Evolutionary conservation across 2,888 invertebrate species (phyloP).

Genomic region (Tetragnatha montana): DNA sequence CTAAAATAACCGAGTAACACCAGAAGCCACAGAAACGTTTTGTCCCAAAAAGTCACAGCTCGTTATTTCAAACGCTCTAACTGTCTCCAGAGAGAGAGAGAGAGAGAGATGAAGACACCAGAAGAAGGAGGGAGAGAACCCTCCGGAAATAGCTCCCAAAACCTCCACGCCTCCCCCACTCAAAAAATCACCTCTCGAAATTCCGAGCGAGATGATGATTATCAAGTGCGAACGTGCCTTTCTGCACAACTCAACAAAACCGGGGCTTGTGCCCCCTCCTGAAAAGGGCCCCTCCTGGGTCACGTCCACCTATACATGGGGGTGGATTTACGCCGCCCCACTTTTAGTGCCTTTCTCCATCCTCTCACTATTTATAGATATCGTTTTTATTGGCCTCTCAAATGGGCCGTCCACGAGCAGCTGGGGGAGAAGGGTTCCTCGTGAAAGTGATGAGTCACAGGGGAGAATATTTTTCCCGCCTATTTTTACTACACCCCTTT

Average conservation of each 20-base stretch:
- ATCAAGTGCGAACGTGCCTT: slow-evolving; percentile 43
- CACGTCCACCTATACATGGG: slow-evolving; percentile 35
- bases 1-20: not conserved
- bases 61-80: not conserved
- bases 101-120: not conserved
- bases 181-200: not conserved
- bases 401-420: slow-evolving; percentile 39
- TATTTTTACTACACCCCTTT: not conserved
- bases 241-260: slow-evolving; percentile 15
- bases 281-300: slow-evolving; percentile 21
- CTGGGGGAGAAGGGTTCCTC: slow-evolving; percentile 14
- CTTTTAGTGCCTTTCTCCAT: slow-evolving; percentile 3
- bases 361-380: slow-evolving; percentile 46
- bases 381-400: slow-evolving; percentile 54
- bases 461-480: not conserved
- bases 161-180: not conserved
- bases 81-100: not conserved
- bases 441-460: slow-evolving; percentile 30
- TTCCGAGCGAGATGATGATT: slow-evolving; percentile 18
- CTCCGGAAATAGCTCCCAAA: not conserved
- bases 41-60: not conserved
- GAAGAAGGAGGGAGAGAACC: not conserved
- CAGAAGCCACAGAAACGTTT: not conserved
- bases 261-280: not conserved
- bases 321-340: slow-evolving; percentile 22